Conservation (phyloP, 2,888 invertebrate species). For the Erebia aethiops region DNA sequence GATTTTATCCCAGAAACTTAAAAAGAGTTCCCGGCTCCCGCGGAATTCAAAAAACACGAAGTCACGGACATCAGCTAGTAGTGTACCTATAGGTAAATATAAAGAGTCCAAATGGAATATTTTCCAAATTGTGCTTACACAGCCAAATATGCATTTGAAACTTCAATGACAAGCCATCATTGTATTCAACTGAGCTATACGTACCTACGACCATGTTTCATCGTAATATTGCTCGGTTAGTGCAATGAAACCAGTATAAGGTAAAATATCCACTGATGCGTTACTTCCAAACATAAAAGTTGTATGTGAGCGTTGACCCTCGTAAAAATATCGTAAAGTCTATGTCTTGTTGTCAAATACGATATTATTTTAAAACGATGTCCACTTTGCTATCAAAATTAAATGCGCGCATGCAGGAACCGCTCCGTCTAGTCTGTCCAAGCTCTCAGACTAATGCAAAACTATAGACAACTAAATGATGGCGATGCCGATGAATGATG, state of each 20-base stretch:
- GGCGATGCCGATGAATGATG: no score
- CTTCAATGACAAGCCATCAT: not conserved
- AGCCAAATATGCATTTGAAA: not conserved
- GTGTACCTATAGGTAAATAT: no score
- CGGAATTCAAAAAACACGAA: no score
- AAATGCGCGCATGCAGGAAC: not conserved
- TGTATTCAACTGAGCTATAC: no score
- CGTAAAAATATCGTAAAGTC: conserved; percentile 7
- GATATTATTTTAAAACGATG: not conserved
- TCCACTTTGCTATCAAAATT: not conserved
- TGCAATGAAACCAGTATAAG: not conserved
- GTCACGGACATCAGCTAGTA: no score
- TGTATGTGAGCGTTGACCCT: conserved; percentile 1
- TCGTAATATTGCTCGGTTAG: no score
- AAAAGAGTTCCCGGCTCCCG: no score
- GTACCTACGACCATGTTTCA: no score
- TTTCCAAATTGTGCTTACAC: not conserved
- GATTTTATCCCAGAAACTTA: no score
- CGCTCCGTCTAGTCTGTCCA: not conserved
- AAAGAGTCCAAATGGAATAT: no score
- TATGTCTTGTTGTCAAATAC: not conserved
- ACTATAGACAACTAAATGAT: not conserved
- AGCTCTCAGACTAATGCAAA: not conserved
- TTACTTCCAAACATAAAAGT: conserved; percentile 2
- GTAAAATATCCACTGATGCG: not conserved